Evolutionary conservation across 2,797 vertebrate genomes (phyloP).

Genomic region (Pipistrellus pygmaeus): DNA sequence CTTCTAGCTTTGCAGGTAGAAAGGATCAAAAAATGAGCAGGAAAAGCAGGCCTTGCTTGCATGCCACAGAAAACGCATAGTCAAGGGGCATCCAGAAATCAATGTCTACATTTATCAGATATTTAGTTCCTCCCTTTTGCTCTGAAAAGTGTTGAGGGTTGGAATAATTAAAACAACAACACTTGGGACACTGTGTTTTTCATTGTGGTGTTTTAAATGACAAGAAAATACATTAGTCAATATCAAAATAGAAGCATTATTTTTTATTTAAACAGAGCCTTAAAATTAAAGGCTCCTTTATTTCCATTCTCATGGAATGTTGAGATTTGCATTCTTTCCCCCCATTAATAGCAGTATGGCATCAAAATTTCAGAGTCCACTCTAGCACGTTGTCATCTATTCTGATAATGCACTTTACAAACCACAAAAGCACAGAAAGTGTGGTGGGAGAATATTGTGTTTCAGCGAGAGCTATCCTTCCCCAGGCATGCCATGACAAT

Average conservation of each 20-base stretch:
- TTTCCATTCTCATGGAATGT: not conserved
- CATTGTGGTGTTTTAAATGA: constrained; percentile 8
- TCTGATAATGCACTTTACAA: constrained; percentile 33
- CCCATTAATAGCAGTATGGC: not conserved
- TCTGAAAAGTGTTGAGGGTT: not conserved
- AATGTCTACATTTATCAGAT: not conserved
- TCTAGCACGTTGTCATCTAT: not conserved
- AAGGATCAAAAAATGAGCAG: not conserved
- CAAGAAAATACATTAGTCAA: not conserved
- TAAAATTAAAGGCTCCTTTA: not conserved
- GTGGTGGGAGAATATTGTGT: constrained; percentile 25
- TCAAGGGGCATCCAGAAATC: not conserved
- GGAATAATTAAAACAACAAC: not conserved
- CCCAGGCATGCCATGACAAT: not conserved
- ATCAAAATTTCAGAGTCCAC: not conserved
- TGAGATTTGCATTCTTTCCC: constrained; percentile 4
- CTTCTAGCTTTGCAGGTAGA: not conserved
- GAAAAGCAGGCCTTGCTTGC: not conserved
- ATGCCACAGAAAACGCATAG: not conserved
- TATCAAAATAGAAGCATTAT: not conserved
- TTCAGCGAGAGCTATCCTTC: not conserved
- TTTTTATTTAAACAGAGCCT: not conserved
- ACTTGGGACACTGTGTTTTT: not conserved
- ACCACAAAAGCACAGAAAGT: not conserved
- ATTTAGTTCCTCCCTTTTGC: not conserved